Conservation (phyloP, 2,888 invertebrate species). For the Anorthoa munda region DNA sequence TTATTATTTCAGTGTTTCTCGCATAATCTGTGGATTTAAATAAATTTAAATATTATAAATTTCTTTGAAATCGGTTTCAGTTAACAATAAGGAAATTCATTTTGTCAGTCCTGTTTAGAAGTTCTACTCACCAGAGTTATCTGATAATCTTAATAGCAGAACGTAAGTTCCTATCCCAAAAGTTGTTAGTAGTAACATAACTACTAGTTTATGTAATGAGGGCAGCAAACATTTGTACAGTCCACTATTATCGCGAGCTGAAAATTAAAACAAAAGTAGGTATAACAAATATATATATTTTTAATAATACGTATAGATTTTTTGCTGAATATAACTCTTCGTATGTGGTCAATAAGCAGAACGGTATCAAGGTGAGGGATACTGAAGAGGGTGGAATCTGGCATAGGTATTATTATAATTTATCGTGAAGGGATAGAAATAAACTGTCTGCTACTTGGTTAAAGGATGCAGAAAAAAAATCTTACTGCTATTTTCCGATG, state of each 20-base stretch:
- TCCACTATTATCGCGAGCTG: conserved; percentile 72
- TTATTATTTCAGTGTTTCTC: conserved; percentile 78
- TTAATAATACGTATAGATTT: no score
- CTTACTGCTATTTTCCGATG: conserved; percentile 74
- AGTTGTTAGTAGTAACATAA: conserved; percentile 72
- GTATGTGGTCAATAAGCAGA: no score
- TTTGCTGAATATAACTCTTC: background rate
- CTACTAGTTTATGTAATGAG: conserved; percentile 74
- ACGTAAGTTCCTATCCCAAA: conserved; percentile 75
- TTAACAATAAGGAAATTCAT: background rate
- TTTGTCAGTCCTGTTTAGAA: background rate
- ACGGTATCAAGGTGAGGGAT: background rate
- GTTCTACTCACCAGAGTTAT: conserved; percentile 74
- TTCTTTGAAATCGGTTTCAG: background rate
- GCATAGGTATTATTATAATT: background rate
- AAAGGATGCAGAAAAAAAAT: background rate
- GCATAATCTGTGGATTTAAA: conserved; percentile 70
- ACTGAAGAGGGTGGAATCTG: background rate
- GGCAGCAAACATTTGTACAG: conserved; percentile 74
- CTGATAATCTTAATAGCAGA: conserved; percentile 73
- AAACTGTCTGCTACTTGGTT: background rate
- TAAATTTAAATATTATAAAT: background rate
- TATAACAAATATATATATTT: background rate
- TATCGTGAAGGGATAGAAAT: background rate
- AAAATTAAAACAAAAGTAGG: conserved; percentile 58